Conservation (phyloP, 2,888 invertebrate species). For the Gasteruption jaculator region DNA sequence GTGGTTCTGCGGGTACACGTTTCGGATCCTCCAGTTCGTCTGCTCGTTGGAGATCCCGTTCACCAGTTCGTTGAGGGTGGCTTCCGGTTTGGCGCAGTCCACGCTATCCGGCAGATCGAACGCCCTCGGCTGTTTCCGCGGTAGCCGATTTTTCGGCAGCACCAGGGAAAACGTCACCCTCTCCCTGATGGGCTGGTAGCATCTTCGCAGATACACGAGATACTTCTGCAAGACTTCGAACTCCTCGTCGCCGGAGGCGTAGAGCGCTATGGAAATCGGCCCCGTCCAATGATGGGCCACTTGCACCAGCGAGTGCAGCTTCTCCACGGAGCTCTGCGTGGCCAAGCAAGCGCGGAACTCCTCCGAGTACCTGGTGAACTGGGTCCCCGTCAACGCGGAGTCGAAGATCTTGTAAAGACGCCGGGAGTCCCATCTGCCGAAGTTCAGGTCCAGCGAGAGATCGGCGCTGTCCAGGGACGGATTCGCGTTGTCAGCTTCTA, state of each 20-base stretch:
- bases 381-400: constrained; percentile 65
- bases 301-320: constrained; percentile 71
- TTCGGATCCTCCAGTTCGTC: constrained; percentile 67
- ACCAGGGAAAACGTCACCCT: constrained; percentile 74
- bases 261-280: constrained; percentile 79
- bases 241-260: constrained; percentile 75
- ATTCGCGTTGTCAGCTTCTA: constrained; percentile 28
- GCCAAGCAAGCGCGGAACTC: constrained; percentile 68
- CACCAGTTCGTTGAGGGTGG: constrained; percentile 59
- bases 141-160: constrained; percentile 61
- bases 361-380: constrained; percentile 60
- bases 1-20: constrained; percentile 86
- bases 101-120: constrained; percentile 39
- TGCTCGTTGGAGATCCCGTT: constrained; percentile 62
- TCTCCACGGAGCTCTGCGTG: constrained; percentile 82
- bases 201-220: constrained; percentile 70
- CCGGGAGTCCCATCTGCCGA: constrained; percentile 73
- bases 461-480: constrained; percentile 27
- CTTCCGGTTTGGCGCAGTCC: constrained; percentile 68
- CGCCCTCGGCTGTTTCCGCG: constrained; percentile 37
- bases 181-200: constrained; percentile 68
- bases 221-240: constrained; percentile 69
- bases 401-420: constrained; percentile 70
- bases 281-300: constrained; percentile 82
- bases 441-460: constrained; percentile 59